Base-by-base conservation (phyloP, 2,113 vertebrate genomes). In the Speoplatyrhinus poulsoni region DNA sequence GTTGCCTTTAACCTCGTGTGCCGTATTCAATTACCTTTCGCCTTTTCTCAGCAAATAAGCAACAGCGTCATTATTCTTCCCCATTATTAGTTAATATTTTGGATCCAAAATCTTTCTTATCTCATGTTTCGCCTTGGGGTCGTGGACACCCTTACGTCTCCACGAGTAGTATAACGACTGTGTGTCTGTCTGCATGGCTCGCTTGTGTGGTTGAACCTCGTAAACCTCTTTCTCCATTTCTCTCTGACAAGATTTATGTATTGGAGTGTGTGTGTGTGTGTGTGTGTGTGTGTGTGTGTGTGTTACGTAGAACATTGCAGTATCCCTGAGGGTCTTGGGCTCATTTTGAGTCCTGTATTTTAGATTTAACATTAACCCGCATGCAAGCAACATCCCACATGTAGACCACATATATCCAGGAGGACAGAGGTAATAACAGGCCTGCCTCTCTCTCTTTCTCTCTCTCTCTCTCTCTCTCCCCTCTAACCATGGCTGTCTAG, bases 301-400 rank as follows among this genome's bases (percentile, higher is more conserved):
- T 77, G 69, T 77, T 79, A 90, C 86, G 61, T 85, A 77, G 88
- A 88, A 80, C 89, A 81, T 79, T 59, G 49, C 60, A 63, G 69
- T 78, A 72, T 71, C 89, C 90, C 88, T 88, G 46, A 1, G 89
- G 82, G 90, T 63, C 57, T 71, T 90, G 90, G 80, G 75, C 91
- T 88, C 80, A 83, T 92, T 92, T 67, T 48, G 15, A 88, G 89
- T 70, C 89, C 89, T 86, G 89, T 64, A 91, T 92, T 87, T 41
- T 69, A 76, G 73, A 77, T 76, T 69, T 68, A 76, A 67, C 48
- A 57, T 85, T 82, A 60, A 65, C 71, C 78, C 74, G 69, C 65
- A 68, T 56, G 54, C 63, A 66, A 46, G 9, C 46, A 59, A 49
- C 56, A 33, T 52, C 70, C 65, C 10, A 13, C 33, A 47, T 49